A percentile compares a stretch with the other conserved stretches of the same genome.
These are phyloP conservation scores for Spicauda simplicius DNA, from an alignment of 2,888 invertebrate genomes.

Conservation along the genomic window DNA sequence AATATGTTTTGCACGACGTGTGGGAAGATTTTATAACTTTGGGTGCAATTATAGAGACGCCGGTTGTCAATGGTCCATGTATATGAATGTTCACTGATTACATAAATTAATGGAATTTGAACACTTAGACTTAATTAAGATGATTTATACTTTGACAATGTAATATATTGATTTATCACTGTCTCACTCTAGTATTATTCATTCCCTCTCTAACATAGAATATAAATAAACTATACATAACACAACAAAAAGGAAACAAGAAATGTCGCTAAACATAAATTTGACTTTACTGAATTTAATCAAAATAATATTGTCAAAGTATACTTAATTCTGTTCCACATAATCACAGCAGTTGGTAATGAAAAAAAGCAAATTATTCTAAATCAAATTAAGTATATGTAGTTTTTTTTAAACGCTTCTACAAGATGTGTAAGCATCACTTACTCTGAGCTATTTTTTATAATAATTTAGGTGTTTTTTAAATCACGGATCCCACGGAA, in stretches of 20 bases:
- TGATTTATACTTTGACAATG: conserved; percentile 67
- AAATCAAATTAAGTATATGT: conserved; percentile 7
- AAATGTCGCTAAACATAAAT: neutral
- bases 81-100: conserved; percentile 30
- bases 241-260: neutral
- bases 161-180: conserved; percentile 41
- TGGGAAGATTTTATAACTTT: conserved; percentile 13
- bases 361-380: no score
- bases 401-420: conserved; percentile 29
- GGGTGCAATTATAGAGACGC: conserved; percentile 14
- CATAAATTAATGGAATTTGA: conserved; percentile 30
- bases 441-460: conserved; percentile 16
- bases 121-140: conserved; percentile 37
- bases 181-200: conserved; percentile 33
- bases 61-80: conserved; percentile 28
- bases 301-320: conserved; percentile 34
- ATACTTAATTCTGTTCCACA: conserved; percentile 2
- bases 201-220: conserved; percentile 20
- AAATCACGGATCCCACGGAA: conserved; percentile 14
- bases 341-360: no score
- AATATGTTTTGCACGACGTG: conserved; percentile 3
- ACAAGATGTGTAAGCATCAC: conserved; percentile 1
- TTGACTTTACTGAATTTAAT: neutral
- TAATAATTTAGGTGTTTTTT: conserved; percentile 16
- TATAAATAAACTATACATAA: conserved; percentile 1